Percentiles rank a stretch among this genome's conserved stretches.
These are phyloP conservation scores for Rhopalosiphum nymphaeae DNA, from an alignment of 2,888 invertebrate genomes.

Conservation along the genomic window DNA sequence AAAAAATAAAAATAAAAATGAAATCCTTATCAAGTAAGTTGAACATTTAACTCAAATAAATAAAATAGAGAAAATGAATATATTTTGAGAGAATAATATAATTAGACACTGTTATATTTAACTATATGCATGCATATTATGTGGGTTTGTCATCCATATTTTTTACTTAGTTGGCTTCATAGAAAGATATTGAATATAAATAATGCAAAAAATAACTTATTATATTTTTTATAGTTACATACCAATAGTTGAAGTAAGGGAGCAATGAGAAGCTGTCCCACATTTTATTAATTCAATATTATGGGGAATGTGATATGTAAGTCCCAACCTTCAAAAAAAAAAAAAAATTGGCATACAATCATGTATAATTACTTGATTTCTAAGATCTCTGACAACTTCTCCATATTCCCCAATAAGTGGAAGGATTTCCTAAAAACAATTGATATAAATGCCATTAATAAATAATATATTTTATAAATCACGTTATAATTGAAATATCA, in stretches of 20 bases:
- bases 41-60: neutral
- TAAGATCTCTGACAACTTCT: constrained; percentile 99
- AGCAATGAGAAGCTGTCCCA: neutral
- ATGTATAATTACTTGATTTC: constrained; percentile 89
- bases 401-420: constrained; percentile 98
- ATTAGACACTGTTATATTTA: neutral
- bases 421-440: constrained; percentile 88
- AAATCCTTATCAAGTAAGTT: neutral
- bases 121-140: neutral
- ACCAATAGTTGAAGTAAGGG: neutral
- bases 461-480: neutral
- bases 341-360: neutral
- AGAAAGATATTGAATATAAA: neutral
- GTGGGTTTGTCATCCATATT: neutral
- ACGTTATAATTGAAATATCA: neutral
- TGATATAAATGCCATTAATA: neutral
- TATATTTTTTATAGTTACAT: neutral
- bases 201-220: neutral
- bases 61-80: neutral
- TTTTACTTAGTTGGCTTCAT: neutral
- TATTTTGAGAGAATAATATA: too few species aligned
- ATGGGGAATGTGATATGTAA: neutral
- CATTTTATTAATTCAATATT: neutral
- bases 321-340: too few species aligned
- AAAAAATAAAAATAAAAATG: neutral